Conservation (phyloP, 2,888 invertebrate genomes). For the Rhyacophila evoluta region DNA sequence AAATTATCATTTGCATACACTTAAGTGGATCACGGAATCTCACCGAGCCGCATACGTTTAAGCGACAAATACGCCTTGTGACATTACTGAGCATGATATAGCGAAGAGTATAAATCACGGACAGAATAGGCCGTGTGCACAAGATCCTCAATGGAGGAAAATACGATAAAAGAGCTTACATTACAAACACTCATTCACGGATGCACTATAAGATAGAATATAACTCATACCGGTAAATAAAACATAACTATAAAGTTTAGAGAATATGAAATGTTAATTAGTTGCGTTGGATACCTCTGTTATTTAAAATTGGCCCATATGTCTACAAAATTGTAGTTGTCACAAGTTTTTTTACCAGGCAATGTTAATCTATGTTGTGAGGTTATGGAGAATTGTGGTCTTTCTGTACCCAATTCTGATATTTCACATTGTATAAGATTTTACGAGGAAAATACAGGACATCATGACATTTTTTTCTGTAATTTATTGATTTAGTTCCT, state of each 20-base stretch:
- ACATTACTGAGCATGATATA: neutral
- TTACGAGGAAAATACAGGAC: neutral
- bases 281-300: neutral
- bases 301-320: neutral
- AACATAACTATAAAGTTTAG: constrained; percentile 29
- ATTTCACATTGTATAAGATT: neutral
- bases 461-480: constrained; percentile 11
- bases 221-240: constrained; percentile 38
- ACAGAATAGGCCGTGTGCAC: neutral
- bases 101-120: neutral
- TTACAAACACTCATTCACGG: constrained; percentile 40
- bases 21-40: neutral
- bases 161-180: constrained; percentile 44
- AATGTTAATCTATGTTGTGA: neutral
- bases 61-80: neutral
- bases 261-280: constrained; percentile 21
- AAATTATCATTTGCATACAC: neutral
- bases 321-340: neutral
- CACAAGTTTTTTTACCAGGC: constrained; percentile 2
- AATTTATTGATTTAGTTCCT: constrained; percentile 39
- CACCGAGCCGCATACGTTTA: neutral
- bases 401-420: neutral
- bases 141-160: neutral
- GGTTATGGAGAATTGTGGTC: neutral
- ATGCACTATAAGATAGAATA: constrained; percentile 38